Evolutionary conservation across 2,888 invertebrate species (phyloP).

Genomic region (Geotrupes spiniger): DNA sequence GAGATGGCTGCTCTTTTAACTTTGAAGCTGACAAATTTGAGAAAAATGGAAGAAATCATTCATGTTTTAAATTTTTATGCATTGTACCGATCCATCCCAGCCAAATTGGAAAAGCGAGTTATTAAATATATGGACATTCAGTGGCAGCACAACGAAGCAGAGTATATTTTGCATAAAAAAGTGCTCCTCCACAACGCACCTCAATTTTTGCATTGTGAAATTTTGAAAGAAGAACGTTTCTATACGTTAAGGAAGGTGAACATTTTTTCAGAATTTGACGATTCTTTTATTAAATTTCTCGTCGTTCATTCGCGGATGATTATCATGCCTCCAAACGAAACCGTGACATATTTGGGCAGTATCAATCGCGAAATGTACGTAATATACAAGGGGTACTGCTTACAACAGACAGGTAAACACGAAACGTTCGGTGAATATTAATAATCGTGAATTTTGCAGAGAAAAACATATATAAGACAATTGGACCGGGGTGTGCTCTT

Average conservation of each 20-base stretch:
- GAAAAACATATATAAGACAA: constrained; percentile 26
- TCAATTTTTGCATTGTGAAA: constrained; percentile 51
- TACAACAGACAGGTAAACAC: constrained; percentile 45
- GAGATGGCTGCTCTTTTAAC: constrained; percentile 55
- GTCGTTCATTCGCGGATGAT: constrained; percentile 19
- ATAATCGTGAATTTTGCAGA: constrained; percentile 8
- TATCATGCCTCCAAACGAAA: constrained; percentile 55
- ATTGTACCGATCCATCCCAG: constrained; percentile 19
- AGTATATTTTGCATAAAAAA: constrained; percentile 14
- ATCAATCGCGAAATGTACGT: constrained; percentile 55
- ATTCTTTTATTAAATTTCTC: constrained; percentile 46
- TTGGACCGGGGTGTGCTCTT: constrained; percentile 53
- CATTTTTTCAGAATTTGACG: constrained; percentile 55
- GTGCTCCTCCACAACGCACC: constrained; percentile 38
- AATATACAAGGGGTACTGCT: constrained; percentile 55
- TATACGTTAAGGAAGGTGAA: constrained; percentile 52
- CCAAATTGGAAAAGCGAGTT: constrained; percentile 42
- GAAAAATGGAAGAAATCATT: constrained; percentile 53
- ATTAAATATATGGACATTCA: constrained; percentile 55
- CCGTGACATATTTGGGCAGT: constrained; percentile 55
- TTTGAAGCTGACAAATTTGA: constrained; percentile 53
- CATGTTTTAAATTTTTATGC: constrained; percentile 54
- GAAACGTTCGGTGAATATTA: background rate
- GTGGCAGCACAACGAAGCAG: constrained; percentile 56
- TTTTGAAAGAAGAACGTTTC: constrained; percentile 53